Evolutionary conservation across 2,888 invertebrate species (phyloP), one percentile per base, ranked within the genome.

Genomic region (Epistrophella euchroma): DNA sequence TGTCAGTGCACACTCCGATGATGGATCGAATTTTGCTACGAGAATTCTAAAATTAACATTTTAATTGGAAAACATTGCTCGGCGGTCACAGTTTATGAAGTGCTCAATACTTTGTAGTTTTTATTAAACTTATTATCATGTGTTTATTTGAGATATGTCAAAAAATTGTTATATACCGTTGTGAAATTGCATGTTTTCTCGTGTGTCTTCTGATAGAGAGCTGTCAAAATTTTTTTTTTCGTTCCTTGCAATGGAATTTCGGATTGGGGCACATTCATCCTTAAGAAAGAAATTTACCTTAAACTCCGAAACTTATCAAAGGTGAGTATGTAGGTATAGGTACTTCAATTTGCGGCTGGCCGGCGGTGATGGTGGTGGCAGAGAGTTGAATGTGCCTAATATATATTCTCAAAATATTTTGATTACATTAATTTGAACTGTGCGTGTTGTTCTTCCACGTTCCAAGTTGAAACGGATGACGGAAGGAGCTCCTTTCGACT

Each of bases 341-440:
- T 68, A 50, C 50, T 50, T 68, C 9, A 22, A 68, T 15, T 68
- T 68, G 50, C n/a, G 50, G 68, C 68, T 15, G 28, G 32, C 15
- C 17, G 13, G 43, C 19, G 32, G 47, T 35, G 55, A 2, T 37
- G 37, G 15, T 40, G 40, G 2, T 47, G 60, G 19, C 75, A 55
- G 76, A 80, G 66, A 80, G 72, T 80, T 85, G 64, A 64, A 83
- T 66, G 75, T 85, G 72, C 76, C 75, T 45, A 17, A 17, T 10
- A 71, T 86, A 66, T 76, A 71, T 79, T 87, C 79, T 88, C 88
- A 88, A 88, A 89, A 88, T 88, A 88, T 88, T 89, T 89, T 89
- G 88, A 89, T 89, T 89, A 88, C 88, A 88, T 89, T 89, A 88
- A 88, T 88, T 88, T 86, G 88, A 83, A 83, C 80, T 88, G 88